phyloP scores from a whole-genome alignment of 2,797 vertebrate genomes.

The Falco biarmicus region DNA sequence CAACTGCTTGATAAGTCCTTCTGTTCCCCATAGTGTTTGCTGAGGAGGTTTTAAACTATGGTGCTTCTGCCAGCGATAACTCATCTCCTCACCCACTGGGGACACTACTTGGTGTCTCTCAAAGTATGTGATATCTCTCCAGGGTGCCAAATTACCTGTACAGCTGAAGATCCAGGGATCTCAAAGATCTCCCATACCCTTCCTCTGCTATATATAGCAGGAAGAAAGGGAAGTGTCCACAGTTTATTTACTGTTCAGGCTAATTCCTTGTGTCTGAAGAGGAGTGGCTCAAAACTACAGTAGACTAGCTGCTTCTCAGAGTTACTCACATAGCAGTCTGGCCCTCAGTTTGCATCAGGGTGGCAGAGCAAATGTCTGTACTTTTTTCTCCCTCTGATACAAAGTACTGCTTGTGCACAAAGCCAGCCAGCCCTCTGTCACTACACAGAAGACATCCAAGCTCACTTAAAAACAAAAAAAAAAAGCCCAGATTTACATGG shows the following conservation, averaged over 20 bases:
- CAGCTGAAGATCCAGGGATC: not conserved
- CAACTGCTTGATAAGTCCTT: not conserved
- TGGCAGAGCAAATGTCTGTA: not conserved
- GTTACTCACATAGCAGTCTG: not conserved
- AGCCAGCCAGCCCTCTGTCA: not conserved
- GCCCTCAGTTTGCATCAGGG: not conserved
- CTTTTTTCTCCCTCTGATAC: not conserved
- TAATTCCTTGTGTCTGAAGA: not conserved
- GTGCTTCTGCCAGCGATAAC: not conserved
- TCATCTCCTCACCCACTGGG: not conserved
- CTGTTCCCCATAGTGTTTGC: not conserved
- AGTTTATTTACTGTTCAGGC: not conserved
- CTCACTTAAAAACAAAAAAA: not conserved
- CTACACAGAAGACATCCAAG: not conserved
- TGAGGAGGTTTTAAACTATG: not conserved
- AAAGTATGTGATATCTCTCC: not conserved
- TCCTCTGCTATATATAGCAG: not conserved
- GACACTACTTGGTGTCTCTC: not conserved
- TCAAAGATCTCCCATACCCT: not conserved
- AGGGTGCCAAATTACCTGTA: not conserved
- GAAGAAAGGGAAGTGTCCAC: not conserved
- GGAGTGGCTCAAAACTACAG: not conserved
- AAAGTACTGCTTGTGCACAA: not conserved
- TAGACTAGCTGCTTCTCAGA: not conserved
- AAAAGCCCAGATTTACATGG: not conserved